Evolutionary conservation across 2,113 vertebrate species (phyloP), one percentile per base, ranked within the genome.

Genomic region (Astur gentilis): DNA sequence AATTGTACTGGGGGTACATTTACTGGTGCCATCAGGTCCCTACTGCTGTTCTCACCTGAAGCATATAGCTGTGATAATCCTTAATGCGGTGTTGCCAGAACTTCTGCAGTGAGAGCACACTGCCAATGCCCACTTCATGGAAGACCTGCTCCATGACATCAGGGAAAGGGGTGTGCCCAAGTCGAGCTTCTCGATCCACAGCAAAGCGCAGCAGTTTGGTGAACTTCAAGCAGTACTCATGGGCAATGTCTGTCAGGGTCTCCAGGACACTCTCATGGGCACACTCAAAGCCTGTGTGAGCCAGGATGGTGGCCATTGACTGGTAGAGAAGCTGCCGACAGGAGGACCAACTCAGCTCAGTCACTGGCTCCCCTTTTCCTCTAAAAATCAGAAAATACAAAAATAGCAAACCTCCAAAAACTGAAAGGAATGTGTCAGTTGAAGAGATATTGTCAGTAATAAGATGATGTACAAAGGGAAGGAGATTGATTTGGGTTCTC

Each of bases 51-150:
- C 97, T 99, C 95, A 99, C 99, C 99, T 99, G 99, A 8, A 99
- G 97, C 99, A 99, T 99, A 97, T 99, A 99, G 97, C 98, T 99
- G 98, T 99, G 99, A 91, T 99, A 99, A 97, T 99, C 99, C 95
- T 99, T 99, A 95, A 99, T 99, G 87, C 99, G 99, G 84, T 99
- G 99, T 92, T 99, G 99, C 99, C 99, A 99, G 98, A 99, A 99
- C 95, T 98, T 99, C 98, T 99, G 99, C 90, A 99, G 98, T 0
- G 99, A 99, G 77, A 99, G 98, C 85, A 99, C 98, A 0, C 99
- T 99, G 97, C 99, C 99, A 9, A 99, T 98, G 95, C 99, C 99
- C 95, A 99, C 98, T 80, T 99, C 99, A 0, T 99, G 99, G 97
- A 99, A 99, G 11, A 99, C 99, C 92, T 99, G 99, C 95, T 99